A percentile compares a stretch with the other conserved stretches of the same genome.
Evolutionary conservation across 2,797 vertebrate species (phyloP).

Genomic region (Chanos chanos): DNA sequence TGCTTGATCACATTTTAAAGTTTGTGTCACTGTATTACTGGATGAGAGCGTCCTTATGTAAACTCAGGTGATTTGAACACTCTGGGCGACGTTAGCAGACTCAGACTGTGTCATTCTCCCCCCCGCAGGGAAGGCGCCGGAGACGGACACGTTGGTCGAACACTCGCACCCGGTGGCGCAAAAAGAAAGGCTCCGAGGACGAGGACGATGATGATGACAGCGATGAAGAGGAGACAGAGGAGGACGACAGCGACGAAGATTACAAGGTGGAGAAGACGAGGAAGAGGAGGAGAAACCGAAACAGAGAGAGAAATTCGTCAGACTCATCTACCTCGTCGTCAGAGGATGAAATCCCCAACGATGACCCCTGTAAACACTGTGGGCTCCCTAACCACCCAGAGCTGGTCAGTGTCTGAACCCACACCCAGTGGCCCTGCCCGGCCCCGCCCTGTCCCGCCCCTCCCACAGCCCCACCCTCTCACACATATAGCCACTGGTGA

Average conservation of each 20-base stretch:
- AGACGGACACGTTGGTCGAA: constrained; percentile 86
- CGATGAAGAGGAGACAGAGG: constrained; percentile 44
- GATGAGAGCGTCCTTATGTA: no score
- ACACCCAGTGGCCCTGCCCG: no score
- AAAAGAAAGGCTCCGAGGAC: constrained; percentile 82
- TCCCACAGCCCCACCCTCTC: no score
- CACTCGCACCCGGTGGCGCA: constrained; percentile 81
- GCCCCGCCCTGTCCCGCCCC: no score
- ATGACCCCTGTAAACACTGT: constrained; percentile 98
- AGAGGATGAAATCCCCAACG: constrained; percentile 83
- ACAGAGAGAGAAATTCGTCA: constrained; percentile 60
- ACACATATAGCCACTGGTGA: no score
- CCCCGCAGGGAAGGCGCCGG: constrained; percentile 71
- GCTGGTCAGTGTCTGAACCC: constrained; percentile 80
- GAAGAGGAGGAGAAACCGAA: constrained; percentile 55
- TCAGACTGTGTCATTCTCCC: no score
- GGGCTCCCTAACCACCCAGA: constrained; percentile 97
- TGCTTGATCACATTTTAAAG: no score
- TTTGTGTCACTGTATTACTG: no score
- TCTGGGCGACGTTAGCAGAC: no score
- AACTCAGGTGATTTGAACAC: no score
- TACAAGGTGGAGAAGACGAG: constrained; percentile 63
- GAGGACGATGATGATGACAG: constrained; percentile 61
- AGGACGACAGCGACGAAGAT: constrained; percentile 61
- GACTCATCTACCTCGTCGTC: constrained; percentile 70